Evolutionary conservation across 37 sponge, comb jelly and placozoan genomes (phyloP), one percentile per base, ranked within the genome.

Genomic region (Ephydatia muelleri): DNA sequence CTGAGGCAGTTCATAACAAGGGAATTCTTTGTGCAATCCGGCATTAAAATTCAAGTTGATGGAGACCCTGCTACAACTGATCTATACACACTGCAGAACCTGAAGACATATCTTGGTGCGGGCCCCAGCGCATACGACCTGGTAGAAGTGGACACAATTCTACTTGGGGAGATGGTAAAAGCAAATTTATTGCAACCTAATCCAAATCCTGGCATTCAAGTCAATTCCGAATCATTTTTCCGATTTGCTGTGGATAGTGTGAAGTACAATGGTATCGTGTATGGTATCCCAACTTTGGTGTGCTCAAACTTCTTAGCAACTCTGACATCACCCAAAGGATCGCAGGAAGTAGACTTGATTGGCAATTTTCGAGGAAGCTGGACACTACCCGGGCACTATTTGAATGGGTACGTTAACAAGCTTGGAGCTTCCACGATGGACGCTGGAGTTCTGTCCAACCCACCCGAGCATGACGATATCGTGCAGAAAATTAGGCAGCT

Each of bases 81-180:
- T n/a, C 81, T 69, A 22, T 80, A 80, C 38, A 32, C 32, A 6
- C 38, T 80, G 38, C 34, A 67, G 23, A 12, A 68, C 8, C 68
- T 80, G 68, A 80, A 0, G 26, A 43, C 43, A 43, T 67, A 80
- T 32, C 68, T 80, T 19, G 70, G 70, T 29, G 30, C 40, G 28
- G 83, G 73, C 16, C 67, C 64, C 64, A 29, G 39, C 29, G 73
- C 73, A 22, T 82, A 72, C 73, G 83, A 82, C 38, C 3, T 82
- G 14, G 47, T 72, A 48, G 83, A 82, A 72, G 73, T 82, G 27
- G 83, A 82, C 83, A 82, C 83, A 9, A 26, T 82, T 73, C 31
- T 82, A 36, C 64, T 82, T 21, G 73, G 73, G 40, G 73, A 82
- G 72, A 30, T 82, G 30, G 83, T 36, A 6, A 43, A 82, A 12